A percentile compares a stretch with the other conserved stretches of the same genome.
Evolutionary conservation across 2,888 invertebrate genomes (phyloP).

Genomic region (Onchidella celtica): DNA sequence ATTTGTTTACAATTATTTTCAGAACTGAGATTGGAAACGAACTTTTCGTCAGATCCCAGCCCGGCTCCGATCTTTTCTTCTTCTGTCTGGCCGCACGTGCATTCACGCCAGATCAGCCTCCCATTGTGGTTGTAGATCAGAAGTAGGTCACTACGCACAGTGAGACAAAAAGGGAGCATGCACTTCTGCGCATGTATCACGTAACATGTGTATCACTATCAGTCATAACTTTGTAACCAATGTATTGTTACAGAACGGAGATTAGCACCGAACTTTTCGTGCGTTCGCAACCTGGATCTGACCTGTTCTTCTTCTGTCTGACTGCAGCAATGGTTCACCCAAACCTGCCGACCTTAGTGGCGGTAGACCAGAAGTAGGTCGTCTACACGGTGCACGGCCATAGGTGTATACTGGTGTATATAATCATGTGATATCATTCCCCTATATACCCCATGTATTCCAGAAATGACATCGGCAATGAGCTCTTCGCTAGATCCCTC

Average conservation of each 20-base stretch:
- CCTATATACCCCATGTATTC: too few relatives aligned
- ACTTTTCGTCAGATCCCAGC: conserved; percentile 12
- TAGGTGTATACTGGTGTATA: neutral
- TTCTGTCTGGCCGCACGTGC: neutral
- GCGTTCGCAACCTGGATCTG: conserved; percentile 15
- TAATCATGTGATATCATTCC: too few relatives aligned
- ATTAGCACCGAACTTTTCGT: conserved; percentile 19
- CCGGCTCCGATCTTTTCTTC: conserved; percentile 30
- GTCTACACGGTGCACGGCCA: neutral
- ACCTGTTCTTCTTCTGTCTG: conserved; percentile 31
- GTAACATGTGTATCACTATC: too few relatives aligned
- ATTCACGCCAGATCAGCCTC: conserved; percentile 2
- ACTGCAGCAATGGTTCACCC: neutral
- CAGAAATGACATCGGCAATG: neutral
- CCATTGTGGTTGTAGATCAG: conserved; percentile 1
- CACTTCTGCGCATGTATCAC: too few relatives aligned
- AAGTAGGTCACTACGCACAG: conserved; percentile 2
- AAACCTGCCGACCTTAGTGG: neutral
- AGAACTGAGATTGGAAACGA: conserved; percentile 21
- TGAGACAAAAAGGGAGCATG: too few relatives aligned
- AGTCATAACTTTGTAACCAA: too few relatives aligned
- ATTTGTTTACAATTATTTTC: neutral
- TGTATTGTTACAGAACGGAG: neutral
- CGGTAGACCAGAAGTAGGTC: conserved; percentile 24
- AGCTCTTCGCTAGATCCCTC: neutral